Base-by-base conservation (phyloP, 2,113 vertebrate species). In the Fukomys damarensis region DNA sequence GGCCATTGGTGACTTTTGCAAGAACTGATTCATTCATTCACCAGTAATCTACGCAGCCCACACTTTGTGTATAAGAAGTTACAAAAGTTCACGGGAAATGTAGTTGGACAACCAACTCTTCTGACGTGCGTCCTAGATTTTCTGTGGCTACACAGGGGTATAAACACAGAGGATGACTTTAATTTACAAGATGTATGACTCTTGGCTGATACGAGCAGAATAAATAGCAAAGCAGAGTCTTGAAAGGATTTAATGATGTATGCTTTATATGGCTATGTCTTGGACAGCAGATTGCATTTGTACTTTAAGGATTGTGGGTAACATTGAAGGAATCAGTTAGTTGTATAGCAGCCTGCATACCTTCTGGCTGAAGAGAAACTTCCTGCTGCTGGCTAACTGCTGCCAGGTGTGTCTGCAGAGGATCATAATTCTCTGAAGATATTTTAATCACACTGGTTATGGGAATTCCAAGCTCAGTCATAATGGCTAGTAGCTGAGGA, bases 361-460 rank as follows among this genome's bases (percentile, higher is more conserved):
- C 99, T 98, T 98, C 95, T 92, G 92, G 43, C 96, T 96, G 72
- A 93, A 95, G 66, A 22, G 49, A 86, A 77, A 77, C 83, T 90
- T 97, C 93, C 96, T 58, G 86, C 35, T 98, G 92, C 93, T 76
- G 86, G 93, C 95, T 96, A 89, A 92, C 32, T 94, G 84, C 70
- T 97, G 97, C 96, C 97, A 98, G 97, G 95, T 98, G 94, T 22
- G 81, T 46, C 96, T 97, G 95, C 85, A 99, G 86, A 0, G 97
- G 97, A 17, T 97, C 76, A 7, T 98, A 98, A 89, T 98, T 98
- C 74, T 99, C 98, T 35, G 98, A 99, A 96, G 98, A 98, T 96
- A 99, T 97, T 95, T 98, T 98, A 97, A 99, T 99, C 93, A 99
- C 98, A 77, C 98, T 99, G 94, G 98, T 98, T 77, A 99, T 97